Percentiles rank a stretch among this genome's conserved stretches.
Conservation (phyloP, 2,113 vertebrate genomes). For the Pterophyllum scalare region DNA sequence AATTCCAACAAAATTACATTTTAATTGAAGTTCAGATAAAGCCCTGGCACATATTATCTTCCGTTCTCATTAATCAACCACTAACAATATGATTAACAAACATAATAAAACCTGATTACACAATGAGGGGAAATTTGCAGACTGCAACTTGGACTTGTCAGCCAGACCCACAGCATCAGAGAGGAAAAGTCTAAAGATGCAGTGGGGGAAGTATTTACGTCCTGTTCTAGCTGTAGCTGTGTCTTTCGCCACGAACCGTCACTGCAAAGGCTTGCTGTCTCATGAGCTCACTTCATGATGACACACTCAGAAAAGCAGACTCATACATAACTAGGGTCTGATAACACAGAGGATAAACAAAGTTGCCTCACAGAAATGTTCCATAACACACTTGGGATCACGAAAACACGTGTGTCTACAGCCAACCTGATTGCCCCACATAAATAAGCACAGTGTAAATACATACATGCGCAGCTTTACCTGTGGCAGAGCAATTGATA, state of each 20-base stretch:
- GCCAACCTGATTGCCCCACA: background rate
- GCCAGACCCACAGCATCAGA: constrained; percentile 25
- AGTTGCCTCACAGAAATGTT: background rate
- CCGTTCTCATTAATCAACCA: constrained; percentile 43
- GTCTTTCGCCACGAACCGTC: constrained; percentile 50
- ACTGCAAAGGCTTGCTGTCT: constrained; percentile 54
- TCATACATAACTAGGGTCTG: constrained; percentile 20
- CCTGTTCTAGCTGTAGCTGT: constrained; percentile 25
- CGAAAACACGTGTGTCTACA: background rate
- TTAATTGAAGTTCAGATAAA: constrained; percentile 25
- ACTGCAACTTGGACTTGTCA: constrained; percentile 35
- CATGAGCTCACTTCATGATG: constrained; percentile 39
- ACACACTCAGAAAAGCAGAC: constrained; percentile 32
- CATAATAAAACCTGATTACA: constrained; percentile 41
- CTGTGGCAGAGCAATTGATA: constrained; percentile 93
- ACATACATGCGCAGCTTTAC: constrained; percentile 64
- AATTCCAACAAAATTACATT: constrained; percentile 23
- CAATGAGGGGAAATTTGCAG: constrained; percentile 21
- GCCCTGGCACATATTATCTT: constrained; percentile 31
- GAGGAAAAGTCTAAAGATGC: constrained; percentile 30
- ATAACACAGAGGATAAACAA: constrained; percentile 21
- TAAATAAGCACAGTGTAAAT: background rate
- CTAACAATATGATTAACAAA: constrained; percentile 30
- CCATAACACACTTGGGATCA: background rate
- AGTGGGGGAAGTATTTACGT: constrained; percentile 43